Evolutionary conservation across 2,797 vertebrate species (phyloP), one percentile per base, ranked within the genome.

Genomic region (Gymnothorax reevesii): DNA sequence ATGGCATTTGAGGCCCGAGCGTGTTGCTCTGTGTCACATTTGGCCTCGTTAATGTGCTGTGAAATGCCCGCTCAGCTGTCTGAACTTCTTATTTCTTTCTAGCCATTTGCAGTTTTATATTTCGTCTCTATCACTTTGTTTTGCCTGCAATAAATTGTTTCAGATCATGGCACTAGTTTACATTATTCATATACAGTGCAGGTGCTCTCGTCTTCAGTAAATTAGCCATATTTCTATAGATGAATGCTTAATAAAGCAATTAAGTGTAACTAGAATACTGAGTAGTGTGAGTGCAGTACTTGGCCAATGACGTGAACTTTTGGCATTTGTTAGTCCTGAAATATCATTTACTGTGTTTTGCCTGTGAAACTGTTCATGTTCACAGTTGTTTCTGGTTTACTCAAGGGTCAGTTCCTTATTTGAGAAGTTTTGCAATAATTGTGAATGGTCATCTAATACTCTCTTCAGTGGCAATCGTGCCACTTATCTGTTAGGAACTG

Each of bases 391-490:
- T 71, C 69, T 25, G 10, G 7, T 77, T 77, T 49, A 84, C 22
- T 17, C 84, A 85, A 73, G 88, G 90, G 87, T 91, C 92, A 89
- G 89, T 89, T 88, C 88, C 86, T 88, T 86, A 57, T 79, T 86
- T 91, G 91, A 92, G 84, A 86, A n/a, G 0, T 86, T 89, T 69
- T 90, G 89, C 82, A 83, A 92, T 88, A 84, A 84, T 73, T 49
- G 89, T 89, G 82, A 6, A 4, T 52, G 89, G 92, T 92, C 92
- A 80, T 66, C 73, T 0, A 88, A 86, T 90, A 75, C 66, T 86
- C 88, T 91, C 89, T 90, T 88, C 90, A 89, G 89, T 91, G 87
- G 88, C 90, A 92, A 89, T 88, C 89, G 85, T 8, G 86, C 85
- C 59, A 87, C 17, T 49, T 75, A 89, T 88, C 89, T 91, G 91